Evolutionary conservation across 2,888 invertebrate species (phyloP).

Genomic region (Rhagophthalmus giganteus): DNA sequence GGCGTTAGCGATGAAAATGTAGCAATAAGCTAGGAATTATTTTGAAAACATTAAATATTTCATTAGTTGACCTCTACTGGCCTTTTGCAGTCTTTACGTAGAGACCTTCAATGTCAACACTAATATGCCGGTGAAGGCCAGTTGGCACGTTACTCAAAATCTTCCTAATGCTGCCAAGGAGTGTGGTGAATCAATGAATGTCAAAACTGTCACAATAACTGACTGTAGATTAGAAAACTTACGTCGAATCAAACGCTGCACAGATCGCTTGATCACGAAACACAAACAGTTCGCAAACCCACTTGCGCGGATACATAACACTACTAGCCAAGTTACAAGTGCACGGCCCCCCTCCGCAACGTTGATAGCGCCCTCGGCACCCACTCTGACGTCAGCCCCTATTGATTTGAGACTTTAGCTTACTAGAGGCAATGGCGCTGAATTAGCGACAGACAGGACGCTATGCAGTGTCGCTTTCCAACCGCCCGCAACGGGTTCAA

Average conservation of each 20-base stretch:
- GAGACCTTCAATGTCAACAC: conserved; percentile 57
- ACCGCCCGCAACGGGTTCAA: conserved; percentile 29
- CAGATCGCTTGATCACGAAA: conserved; percentile 52
- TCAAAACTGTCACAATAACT: conserved; percentile 35
- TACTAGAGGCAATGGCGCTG: conserved; percentile 46
- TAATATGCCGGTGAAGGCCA: conserved; percentile 56
- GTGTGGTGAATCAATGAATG: conserved; percentile 19
- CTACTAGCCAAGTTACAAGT: conserved; percentile 58
- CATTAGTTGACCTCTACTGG: conserved; percentile 56
- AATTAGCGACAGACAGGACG: conserved; percentile 38
- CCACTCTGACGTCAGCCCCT: conserved; percentile 55
- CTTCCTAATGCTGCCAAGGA: conserved; percentile 21
- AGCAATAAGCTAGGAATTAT: conserved; percentile 35
- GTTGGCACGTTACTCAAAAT: conserved; percentile 49
- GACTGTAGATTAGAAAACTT: conserved; percentile 44
- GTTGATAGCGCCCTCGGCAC: conserved; percentile 54
- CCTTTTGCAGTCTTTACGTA: conserved; percentile 56
- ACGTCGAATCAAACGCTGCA: conserved; percentile 51
- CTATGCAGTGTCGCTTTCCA: conserved; percentile 22
- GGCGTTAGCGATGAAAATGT: conserved; percentile 17
- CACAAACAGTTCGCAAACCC: conserved; percentile 53
- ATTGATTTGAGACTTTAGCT: conserved; percentile 51
- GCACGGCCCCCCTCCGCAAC: conserved; percentile 53
- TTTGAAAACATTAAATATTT: conserved; percentile 42
- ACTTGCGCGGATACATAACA: conserved; percentile 57